Evolutionary conservation across 2,888 invertebrate species (phyloP), one percentile per base, ranked within the genome.

Genomic region (Lycocerus yunnanus): DNA sequence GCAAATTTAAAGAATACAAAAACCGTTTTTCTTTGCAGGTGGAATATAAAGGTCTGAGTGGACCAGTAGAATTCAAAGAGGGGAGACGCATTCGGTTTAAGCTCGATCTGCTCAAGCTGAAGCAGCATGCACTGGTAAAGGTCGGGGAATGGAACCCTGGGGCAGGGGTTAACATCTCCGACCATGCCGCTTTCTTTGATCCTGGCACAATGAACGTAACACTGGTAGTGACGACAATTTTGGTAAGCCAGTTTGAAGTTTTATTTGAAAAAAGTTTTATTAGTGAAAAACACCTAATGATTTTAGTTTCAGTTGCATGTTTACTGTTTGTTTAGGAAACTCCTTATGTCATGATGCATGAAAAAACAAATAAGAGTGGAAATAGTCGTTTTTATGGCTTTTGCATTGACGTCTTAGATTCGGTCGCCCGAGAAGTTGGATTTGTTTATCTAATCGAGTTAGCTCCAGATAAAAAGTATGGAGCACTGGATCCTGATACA

Each of bases 31-130:
- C n/a, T 18, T 63, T 63, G 0, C 84, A 94, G 94, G 94, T 94
- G 68, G 93, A 94, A 85, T 92, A 93, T 88, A 92, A 93, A 84
- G 95, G 95, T 5, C 87, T 95, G 69, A 94, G 94, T 20, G 95
- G 95, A 0, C 93, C 92, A 15, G 93, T 95, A 77, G 93, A 93
- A 85, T 94, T 95, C 86, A 93, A 94, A 84, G 93, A 94, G 85
- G 95, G 95, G 0, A 89, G 91, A 69, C 89, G 95, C 71, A 91
- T 92, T 68, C 91, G 93, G 82, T 94, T 95, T 83, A 92, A 93
- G 82, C 87, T 95, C 76, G 95, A 95, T 84, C 86, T 94, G 71
- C 88, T 94, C 27, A 94, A 94, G 86, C 86, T 94, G 78, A 93
- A 93, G 81, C 92, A 93, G 81, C 92, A 93, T 83, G 91, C 92